A percentile compares a stretch with the other conserved stretches of the same genome.
Evolutionary conservation across 2,113 vertebrate species (phyloP).

Genomic region (Stictonetta naevosa): DNA sequence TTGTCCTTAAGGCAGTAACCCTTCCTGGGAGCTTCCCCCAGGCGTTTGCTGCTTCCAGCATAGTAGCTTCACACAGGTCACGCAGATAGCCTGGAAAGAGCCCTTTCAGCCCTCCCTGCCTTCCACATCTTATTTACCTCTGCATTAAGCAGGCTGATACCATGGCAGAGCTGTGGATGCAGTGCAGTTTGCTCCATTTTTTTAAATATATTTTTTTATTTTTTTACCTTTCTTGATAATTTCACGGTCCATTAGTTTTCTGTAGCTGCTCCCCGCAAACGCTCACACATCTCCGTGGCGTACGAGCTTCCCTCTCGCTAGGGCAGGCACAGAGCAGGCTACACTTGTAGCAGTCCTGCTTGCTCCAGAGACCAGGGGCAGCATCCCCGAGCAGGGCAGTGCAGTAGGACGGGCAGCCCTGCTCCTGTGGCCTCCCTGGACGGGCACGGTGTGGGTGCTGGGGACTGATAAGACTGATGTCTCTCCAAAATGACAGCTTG

Average conservation of each 20-base stretch:
- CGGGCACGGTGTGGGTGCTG: not conserved
- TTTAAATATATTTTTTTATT: no score
- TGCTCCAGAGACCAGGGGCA: rapidly evolving
- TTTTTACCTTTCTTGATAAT: not conserved
- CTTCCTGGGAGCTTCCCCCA: not conserved
- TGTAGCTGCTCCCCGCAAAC: not conserved
- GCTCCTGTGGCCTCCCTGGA: not conserved
- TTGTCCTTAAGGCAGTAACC: not conserved
- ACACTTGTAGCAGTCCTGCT: rapidly evolving
- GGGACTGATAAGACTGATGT: not conserved
- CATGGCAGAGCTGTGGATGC: not conserved
- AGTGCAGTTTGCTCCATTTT: not conserved
- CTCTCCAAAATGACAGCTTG: not conserved
- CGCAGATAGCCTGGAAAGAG: not conserved
- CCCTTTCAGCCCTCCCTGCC: not conserved
- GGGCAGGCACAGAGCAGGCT: not conserved
- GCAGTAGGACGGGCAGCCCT: rapidly evolving
- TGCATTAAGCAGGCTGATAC: not conserved
- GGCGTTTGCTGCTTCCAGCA: not conserved
- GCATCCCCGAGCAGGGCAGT: rapidly evolving
- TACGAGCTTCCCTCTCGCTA: not conserved
- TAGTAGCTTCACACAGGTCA: not conserved
- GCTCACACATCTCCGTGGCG: not conserved
- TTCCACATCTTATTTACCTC: not conserved
- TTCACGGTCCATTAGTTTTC: conserved; percentile 24